Conservation (phyloP, 2,113 vertebrate species). For the Apodemus speciosus region DNA sequence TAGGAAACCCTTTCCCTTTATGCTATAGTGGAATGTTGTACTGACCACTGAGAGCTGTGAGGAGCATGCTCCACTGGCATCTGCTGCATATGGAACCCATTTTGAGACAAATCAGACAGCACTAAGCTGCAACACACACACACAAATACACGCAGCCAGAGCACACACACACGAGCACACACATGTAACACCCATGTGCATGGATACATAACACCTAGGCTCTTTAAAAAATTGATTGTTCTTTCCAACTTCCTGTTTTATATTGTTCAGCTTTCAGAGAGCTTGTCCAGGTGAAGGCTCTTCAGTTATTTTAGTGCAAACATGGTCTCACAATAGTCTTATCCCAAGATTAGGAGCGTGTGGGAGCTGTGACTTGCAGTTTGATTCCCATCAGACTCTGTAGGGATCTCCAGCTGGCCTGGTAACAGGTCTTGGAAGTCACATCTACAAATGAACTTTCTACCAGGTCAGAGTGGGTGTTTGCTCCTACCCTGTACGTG, state of each 20-base stretch:
- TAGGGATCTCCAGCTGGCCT: background rate
- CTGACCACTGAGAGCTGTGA: background rate
- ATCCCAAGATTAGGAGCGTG: background rate
- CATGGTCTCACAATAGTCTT: background rate
- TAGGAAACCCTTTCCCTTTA: background rate
- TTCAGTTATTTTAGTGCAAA: background rate
- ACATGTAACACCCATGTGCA: too few relatives aligned
- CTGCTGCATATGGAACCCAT: too few relatives aligned
- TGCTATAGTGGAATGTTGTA: background rate
- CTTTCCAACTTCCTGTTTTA: background rate
- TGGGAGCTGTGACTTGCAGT: background rate
- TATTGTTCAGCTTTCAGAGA: background rate
- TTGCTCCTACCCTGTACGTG: background rate
- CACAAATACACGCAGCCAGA: background rate
- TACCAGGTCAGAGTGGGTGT: rapidly evolving
- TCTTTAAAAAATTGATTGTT: background rate
- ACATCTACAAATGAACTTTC: background rate
- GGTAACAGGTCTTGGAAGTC: background rate
- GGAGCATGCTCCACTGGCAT: background rate
- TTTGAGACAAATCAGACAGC: background rate
- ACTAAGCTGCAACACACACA: background rate
- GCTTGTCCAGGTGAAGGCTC: background rate
- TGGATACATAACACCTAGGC: background rate
- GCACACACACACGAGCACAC: background rate
- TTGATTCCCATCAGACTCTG: background rate